Percentiles rank a stretch among this genome's conserved stretches.
Conservation (phyloP, 2,888 invertebrate genomes). For the Cataglyphis rosenhaueri region DNA sequence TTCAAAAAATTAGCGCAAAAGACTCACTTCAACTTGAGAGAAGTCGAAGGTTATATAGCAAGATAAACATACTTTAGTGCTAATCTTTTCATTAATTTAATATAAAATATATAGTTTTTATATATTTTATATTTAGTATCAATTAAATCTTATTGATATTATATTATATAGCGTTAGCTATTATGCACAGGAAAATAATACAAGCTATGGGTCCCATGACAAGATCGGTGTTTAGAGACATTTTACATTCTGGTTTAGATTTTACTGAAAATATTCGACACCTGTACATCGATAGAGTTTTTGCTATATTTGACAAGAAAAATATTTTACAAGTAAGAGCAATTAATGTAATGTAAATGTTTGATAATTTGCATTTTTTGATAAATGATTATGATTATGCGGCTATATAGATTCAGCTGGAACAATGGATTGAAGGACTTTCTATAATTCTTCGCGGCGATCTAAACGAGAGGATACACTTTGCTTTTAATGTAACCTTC, state of each 20-base stretch:
- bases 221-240: conserved; percentile 77
- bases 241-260: conserved; percentile 81
- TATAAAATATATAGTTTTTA: not conserved
- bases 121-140: not conserved
- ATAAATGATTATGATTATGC: not conserved
- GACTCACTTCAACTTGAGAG: conserved; percentile 77
- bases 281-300: conserved; percentile 80
- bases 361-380: not conserved
- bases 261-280: conserved; percentile 83
- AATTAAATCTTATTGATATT: conserved; percentile 13
- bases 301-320: conserved; percentile 74
- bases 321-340: conserved; percentile 63
- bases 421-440: conserved; percentile 84
- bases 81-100: not conserved
- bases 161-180: conserved; percentile 73
- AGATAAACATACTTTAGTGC: not conserved
- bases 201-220: conserved; percentile 75
- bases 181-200: conserved; percentile 80
- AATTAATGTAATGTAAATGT: not conserved
- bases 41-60: conserved; percentile 78
- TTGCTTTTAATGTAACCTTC: conserved; percentile 78
- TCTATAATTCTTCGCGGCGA: conserved; percentile 87
- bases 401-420: conserved; percentile 56
- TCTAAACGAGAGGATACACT: conserved; percentile 85
- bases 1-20: conserved; percentile 75